Evolutionary conservation across 2,888 invertebrate species (phyloP).

Genomic region (Notocelia uddmanniana): DNA sequence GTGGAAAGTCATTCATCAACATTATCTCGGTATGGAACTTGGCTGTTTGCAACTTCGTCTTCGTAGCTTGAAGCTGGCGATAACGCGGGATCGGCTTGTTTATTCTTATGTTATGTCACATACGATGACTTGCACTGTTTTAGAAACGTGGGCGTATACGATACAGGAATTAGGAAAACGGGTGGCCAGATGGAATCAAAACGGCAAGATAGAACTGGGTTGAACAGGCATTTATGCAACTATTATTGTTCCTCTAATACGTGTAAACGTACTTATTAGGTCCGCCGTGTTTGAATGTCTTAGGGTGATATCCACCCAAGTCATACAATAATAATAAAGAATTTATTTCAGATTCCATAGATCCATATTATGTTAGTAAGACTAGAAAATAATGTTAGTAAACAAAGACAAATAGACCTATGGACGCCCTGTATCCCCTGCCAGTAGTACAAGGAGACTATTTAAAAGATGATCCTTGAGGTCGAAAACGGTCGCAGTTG

Average conservation of each 20-base stretch:
- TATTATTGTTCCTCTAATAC: constrained; percentile 1
- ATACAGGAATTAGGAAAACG: constrained; percentile 9
- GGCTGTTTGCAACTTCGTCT: constrained; percentile 38
- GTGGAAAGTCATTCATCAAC: constrained; percentile 44
- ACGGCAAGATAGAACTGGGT: constrained; percentile 1
- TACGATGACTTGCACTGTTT: constrained; percentile 3
- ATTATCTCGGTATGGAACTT: constrained; percentile 43
- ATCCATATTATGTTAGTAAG: too few relatives aligned
- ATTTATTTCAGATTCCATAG: too few relatives aligned
- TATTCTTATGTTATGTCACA: constrained; percentile 22
- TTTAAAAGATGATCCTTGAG: too few relatives aligned
- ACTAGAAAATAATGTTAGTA: too few relatives aligned
- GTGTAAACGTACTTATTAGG: background rate
- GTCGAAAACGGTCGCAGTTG: too few relatives aligned
- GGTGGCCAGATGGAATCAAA: constrained; percentile 9
- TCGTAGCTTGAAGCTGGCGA: constrained; percentile 27
- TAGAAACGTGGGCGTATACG: background rate
- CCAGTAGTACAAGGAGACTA: too few relatives aligned
- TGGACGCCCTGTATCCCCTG: too few relatives aligned
- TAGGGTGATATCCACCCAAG: too few relatives aligned
- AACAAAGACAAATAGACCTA: too few relatives aligned
- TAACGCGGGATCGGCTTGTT: constrained; percentile 20
- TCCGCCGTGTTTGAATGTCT: background rate
- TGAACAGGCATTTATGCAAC: background rate
- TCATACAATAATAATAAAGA: too few relatives aligned